These are phyloP conservation scores for Neocrepidodera transversa DNA, from an alignment of 2,888 invertebrate species.

Conservation along the genomic window DNA sequence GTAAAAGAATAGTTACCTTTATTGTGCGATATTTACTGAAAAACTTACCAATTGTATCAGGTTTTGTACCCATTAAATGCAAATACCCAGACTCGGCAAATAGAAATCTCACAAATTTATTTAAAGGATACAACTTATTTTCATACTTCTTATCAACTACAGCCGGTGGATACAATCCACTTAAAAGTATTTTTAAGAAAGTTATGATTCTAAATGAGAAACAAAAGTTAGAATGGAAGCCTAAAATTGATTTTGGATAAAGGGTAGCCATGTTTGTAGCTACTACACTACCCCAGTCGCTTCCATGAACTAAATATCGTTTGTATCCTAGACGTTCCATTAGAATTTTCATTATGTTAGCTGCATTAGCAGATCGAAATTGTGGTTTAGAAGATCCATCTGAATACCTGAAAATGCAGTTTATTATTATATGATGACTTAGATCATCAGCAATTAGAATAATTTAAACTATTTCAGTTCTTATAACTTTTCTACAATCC, in stretches of 20 bases:
- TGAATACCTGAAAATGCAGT: conserved; percentile 50
- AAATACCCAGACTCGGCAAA: conserved; percentile 32
- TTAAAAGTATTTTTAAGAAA: conserved; percentile 26
- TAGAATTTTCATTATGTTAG: conserved; percentile 68
- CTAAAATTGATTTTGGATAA: conserved; percentile 64
- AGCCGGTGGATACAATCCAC: conserved; percentile 35
- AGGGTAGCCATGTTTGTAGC: conserved; percentile 67
- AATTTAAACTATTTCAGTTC: no score
- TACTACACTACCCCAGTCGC: conserved; percentile 81
- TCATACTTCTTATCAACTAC: conserved; percentile 61
- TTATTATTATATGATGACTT: no score
- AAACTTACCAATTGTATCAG: conserved; percentile 38
- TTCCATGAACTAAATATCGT: conserved; percentile 76
- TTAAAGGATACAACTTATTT: conserved; percentile 63
- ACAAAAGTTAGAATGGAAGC: conserved; percentile 70
- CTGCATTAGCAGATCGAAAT: conserved; percentile 64
- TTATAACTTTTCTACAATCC: no score
- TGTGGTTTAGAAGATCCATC: conserved; percentile 68
- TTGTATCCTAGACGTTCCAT: conserved; percentile 73
- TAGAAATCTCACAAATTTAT: conserved; percentile 34
- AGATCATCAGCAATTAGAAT: no score
- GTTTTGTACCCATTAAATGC: conserved; percentile 36
- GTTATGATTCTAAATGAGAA: conserved; percentile 49
- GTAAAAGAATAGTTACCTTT: neutral
- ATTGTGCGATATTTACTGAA: neutral